Base-by-base conservation (phyloP, 2,797 vertebrate species). In the Microctenopoma steveboyesi region DNA sequence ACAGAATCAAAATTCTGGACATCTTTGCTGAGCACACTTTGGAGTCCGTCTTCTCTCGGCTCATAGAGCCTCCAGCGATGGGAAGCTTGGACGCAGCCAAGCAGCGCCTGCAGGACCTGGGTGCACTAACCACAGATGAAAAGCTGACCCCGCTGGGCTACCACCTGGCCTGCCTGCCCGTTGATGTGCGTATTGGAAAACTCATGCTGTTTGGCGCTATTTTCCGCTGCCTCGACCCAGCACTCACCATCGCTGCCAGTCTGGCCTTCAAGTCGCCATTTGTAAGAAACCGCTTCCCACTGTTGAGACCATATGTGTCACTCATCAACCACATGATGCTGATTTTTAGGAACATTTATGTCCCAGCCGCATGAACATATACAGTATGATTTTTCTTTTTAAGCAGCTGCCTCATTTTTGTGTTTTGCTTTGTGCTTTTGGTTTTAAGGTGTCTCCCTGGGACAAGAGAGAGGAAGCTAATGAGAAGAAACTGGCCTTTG, bases 151-250 rank as follows among this genome's bases (percentile, higher is more conserved):
- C 98, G 0, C 90, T 99, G 78, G 98, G 98, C 4, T 98, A 98
- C 89, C 98, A 99, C 92, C 86, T 99, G 91, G 98, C 97, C 76
- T 98, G 96, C 12, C 93, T 99, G 89, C 98, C 98, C 0, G 97
- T 99, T 1, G 98, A 99, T 56, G 97, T 99, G 77, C 94, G 98
- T 80, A 98, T 99, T 5, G 98, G 97, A 42, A 99, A 99, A 43
- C 94, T 99, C 54, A 98, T 99, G 96, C 92, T 99, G 11, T 96
- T 99, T 30, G 98, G 98, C 4, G 96, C 97, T 73, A 99, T 99
- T 59, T 99, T 99, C 89, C 97, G 97, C 81, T 99, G 98, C 87
- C 92, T 99, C 56, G 98, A 99, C 82, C 96, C 98, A 7, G 96
- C 96, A 0, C 95, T 99, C 57, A 99, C 98, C 72, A 99, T 99